Conservation (phyloP, 2,797 vertebrate genomes). For the Pseudotriccus pelzelni region DNA sequence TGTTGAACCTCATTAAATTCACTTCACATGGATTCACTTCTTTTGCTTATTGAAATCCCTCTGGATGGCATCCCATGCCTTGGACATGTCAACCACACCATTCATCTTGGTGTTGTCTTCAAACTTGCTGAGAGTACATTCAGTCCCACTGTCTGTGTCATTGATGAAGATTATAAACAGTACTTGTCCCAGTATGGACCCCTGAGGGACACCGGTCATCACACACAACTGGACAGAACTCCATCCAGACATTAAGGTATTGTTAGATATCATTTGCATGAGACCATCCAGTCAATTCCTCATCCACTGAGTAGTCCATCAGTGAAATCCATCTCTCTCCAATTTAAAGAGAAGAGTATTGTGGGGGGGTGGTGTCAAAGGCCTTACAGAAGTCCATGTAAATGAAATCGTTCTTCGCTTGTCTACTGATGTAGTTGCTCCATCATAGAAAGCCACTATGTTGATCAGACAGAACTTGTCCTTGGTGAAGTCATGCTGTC, state of each 20-base stretch:
- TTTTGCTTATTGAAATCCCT: not conserved
- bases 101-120: not conserved
- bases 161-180: not conserved
- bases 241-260: not conserved
- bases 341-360: not conserved
- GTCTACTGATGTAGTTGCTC: not conserved
- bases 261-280: not conserved
- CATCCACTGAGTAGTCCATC: too few species aligned
- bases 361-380: not conserved
- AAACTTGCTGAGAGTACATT: not conserved
- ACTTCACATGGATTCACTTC: not conserved
- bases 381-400: not conserved
- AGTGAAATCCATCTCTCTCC: not conserved
- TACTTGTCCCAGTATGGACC: not conserved
- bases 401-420: not conserved
- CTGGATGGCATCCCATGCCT: not conserved
- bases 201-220: not conserved
- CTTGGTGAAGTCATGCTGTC: not conserved
- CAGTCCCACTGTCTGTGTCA: not conserved
- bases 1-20: not conserved
- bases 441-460: not conserved
- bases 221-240: too few species aligned
- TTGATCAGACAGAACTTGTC: not conserved
- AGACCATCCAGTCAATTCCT: not conserved
- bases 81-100: accelerated